These are phyloP conservation scores for Archilochus colubris DNA, from an alignment of 2,113 vertebrate species.

Conservation along the genomic window DNA sequence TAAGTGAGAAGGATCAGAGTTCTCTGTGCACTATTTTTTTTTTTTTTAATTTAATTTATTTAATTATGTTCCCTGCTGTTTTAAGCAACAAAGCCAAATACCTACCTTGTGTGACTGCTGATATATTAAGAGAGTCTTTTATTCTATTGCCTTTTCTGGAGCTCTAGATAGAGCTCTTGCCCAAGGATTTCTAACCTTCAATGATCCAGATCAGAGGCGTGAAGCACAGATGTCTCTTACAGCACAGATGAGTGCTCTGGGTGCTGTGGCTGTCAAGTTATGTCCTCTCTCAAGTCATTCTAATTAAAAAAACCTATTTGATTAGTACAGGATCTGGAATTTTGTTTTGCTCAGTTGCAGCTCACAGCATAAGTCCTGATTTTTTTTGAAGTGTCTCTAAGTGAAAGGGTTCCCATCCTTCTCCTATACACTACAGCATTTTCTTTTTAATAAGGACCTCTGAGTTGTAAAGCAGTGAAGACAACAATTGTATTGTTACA, in stretches of 20 bases:
- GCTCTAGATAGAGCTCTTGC: background rate
- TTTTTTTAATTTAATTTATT: background rate
- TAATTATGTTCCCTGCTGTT: background rate
- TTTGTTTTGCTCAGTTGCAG: background rate
- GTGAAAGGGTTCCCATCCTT: background rate
- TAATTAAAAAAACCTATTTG: background rate
- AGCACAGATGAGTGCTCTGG: background rate
- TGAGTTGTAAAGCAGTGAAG: background rate
- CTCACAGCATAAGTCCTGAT: background rate
- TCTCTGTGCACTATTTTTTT: background rate
- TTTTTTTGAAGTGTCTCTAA: background rate
- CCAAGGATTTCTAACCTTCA: background rate
- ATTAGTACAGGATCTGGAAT: background rate
- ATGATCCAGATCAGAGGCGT: background rate
- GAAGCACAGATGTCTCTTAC: background rate
- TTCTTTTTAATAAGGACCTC: background rate
- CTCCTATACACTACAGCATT: background rate
- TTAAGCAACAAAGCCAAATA: background rate
- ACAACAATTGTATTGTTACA: background rate
- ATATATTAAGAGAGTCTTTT: background rate
- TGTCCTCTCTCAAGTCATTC: background rate
- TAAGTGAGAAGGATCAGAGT: background rate
- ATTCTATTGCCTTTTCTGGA: background rate
- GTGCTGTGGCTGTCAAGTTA: background rate
- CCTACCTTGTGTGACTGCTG: background rate